Evolutionary conservation across 2,888 invertebrate genomes (phyloP), one percentile per base, ranked within the genome.

Genomic region (Neoaliturus tenellus): DNA sequence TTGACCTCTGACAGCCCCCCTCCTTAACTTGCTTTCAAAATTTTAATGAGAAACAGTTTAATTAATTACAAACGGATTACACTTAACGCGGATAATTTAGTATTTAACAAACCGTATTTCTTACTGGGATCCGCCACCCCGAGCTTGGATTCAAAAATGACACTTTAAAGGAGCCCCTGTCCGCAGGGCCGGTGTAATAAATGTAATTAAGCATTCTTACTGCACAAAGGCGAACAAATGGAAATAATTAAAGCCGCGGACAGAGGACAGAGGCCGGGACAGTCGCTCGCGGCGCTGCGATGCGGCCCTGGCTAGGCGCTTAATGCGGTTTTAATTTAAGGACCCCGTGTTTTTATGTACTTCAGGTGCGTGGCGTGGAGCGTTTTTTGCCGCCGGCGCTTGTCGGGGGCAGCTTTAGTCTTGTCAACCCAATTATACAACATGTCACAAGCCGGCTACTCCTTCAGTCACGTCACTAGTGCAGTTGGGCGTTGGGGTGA

Each of bases 281-380:
- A n/a, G n/a, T 14, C 75, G 51, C 55, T 33, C 78, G 55, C 31
- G 75, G 75, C 75, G 51, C 44, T n/a, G 6, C 20, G 35, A 71
- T n/a, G 33, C 33, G 20, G 41, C n/a, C n/a, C n/a, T n/a, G 12
- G 28, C 1, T 33, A 14, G 75, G 6, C 78, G 28, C 78, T 35
- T 78, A 78, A 78, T 78, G 78, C 55, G 78, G 78, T 78, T 78
- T 78, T 78, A 78, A 78, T 78, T 78, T 78, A 78, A 78, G n/a
- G 78, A 78, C 78, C 78, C 33, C 48, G 78, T 78, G 78, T 78
- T 78, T 78, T 78, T 62, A 51, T 62, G 62, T 31, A 51, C 55
- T 48, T 31, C 78, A 55, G 78, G 78, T 55, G 78, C 39, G 71
- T 25, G n/a, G 62, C 17, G 71, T 39, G 48, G 8, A 4, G 33